Base-by-base conservation (phyloP, 2,888 invertebrate genomes). In the Drosophila lutescens region DNA sequence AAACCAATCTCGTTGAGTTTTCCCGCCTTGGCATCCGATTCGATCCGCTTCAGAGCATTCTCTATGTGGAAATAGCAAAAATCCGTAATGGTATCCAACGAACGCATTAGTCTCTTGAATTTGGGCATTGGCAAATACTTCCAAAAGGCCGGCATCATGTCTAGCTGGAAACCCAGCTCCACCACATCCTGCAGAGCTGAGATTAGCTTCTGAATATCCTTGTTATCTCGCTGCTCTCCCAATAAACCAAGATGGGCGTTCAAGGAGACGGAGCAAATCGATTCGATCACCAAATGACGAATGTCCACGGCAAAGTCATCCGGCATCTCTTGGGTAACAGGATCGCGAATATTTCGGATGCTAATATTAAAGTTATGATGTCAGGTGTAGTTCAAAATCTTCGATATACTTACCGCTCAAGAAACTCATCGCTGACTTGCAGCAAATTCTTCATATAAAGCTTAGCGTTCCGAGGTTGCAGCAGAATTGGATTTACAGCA, bases 401-500 rank as follows among this genome's bases (percentile, higher is more conserved):
- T 4, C 1, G 38, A 1, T 12, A 2, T 9, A 34, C 54, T 67
- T 68, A 91, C 92, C 90, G 90, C 12, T 89, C 73, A 4, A 92
- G 43, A 43, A 92, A 91, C 26, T 92, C 91, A 32, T 80, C 89
- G 38, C 93, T 93, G 32, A 94, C 93, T 63, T 92, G 91, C 61
- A 93, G 92, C 59, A 94, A 91, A 10, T 91, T 92, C 2, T 93
- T 91, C 4, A 93, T 83, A 73, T 94, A 94, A 1, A 93, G 87
- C 84, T 93, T 93, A 1, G 93, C 92, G 67, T 93, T 90, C 74
- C 94, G 94, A 0, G 95, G 94, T 80, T 95, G 93, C 90, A 96
- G 91, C 90, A 96, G 92, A 38, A 95, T 93, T 55, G 95, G 95
- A 90, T 95, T 95, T 0, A 95, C 95, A 67, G 94, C 94, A 0